These are phyloP conservation scores for Zaprionus camerounensis DNA, from an alignment of 1,140 invertebrate genomes.

Conservation along the genomic window DNA sequence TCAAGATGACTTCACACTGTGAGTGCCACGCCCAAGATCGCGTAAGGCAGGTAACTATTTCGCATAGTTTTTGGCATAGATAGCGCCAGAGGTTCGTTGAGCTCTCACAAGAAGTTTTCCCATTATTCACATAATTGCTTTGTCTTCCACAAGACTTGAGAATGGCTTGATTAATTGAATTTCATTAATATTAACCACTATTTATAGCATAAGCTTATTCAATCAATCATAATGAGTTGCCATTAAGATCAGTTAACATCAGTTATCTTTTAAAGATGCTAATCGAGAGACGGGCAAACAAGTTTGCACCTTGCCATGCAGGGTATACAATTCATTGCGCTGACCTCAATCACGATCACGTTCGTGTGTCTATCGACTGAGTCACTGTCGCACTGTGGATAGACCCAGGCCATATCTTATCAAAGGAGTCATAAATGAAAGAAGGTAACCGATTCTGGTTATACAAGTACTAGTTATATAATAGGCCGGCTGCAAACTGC, in stretches of 20 bases:
- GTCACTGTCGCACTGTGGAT: constrained; percentile 43
- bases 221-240: neutral
- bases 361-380: constrained; percentile 40
- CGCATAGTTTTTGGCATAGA: neutral
- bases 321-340: constrained; percentile 45
- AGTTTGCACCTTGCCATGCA: constrained; percentile 19
- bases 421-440: constrained; percentile 28
- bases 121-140: neutral
- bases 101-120: neutral
- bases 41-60: neutral
- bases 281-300: neutral
- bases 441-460: constrained; percentile 9
- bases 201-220: neutral
- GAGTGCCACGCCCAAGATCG: neutral
- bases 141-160: constrained; percentile 1
- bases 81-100: neutral
- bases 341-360: constrained; percentile 37
- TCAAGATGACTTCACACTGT: neutral
- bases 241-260: constrained; percentile 2
- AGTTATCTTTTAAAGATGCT: neutral
- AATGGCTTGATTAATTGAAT: neutral
- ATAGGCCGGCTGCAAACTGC: constrained; percentile 1
- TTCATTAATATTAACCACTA: neutral
- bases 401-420: constrained; percentile 47
- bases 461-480: constrained; percentile 14